Evolutionary conservation across 2,888 invertebrate genomes (phyloP).

Genomic region (Lottia scabra): DNA sequence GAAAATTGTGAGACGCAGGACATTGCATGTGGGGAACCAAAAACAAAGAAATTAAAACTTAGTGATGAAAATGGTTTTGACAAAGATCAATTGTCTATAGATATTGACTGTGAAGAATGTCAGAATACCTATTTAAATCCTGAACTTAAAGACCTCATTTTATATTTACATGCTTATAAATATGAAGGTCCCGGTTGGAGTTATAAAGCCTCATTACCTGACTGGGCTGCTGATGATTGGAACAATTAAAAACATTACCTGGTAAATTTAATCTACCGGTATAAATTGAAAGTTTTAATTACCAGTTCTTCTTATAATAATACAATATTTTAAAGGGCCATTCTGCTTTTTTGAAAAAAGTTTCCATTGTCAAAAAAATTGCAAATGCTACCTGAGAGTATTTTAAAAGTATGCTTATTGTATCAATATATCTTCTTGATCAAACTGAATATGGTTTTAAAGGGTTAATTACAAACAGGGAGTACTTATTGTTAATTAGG

Average conservation of each 20-base stretch:
- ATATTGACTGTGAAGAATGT: slow-evolving; percentile 93
- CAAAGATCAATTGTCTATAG: slow-evolving; percentile 71
- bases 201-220: slow-evolving; percentile 90
- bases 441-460: too few species aligned
- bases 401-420: too few species aligned
- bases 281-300: too few species aligned
- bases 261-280: too few species aligned
- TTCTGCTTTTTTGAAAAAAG: too few species aligned
- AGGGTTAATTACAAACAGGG: too few species aligned
- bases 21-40: not conserved
- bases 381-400: too few species aligned
- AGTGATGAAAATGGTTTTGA: slow-evolving; percentile 35
- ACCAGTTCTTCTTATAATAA: too few species aligned
- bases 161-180: slow-evolving; percentile 88
- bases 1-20: not conserved
- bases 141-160: slow-evolving; percentile 88
- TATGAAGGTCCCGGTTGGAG: slow-evolving; percentile 90
- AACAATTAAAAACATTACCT: slow-evolving; percentile 66
- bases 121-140: slow-evolving; percentile 93
- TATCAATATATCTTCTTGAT: too few species aligned
- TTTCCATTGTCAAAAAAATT: too few species aligned
- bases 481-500: too few species aligned
- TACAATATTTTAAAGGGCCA: too few species aligned
- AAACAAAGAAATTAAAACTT: not conserved
- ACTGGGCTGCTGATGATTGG: slow-evolving; percentile 92